phyloP scores from a whole-genome alignment of 2,888 invertebrate species.

The Zaprionus bogoriensis region DNA sequence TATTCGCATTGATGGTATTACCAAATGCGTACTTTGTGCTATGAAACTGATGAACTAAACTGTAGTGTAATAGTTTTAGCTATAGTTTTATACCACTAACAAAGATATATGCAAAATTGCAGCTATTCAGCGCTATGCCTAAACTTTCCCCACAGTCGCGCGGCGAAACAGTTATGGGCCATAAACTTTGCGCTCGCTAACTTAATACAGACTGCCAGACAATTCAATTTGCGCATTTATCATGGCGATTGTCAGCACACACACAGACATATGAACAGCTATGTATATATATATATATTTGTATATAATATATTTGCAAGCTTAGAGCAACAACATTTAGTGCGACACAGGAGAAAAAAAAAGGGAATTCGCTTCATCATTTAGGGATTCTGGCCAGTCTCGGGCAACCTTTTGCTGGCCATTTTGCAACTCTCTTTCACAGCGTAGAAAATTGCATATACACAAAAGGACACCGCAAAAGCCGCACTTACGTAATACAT shows the following conservation, averaged over 20 bases:
- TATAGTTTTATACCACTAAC: no score
- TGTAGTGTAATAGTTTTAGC: no score
- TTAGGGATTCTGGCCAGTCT: conserved; percentile 34
- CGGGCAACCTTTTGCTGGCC: conserved; percentile 26
- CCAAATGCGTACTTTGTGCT: no score
- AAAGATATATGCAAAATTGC: no score
- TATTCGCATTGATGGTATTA: no score
- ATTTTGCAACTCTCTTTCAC: conserved; percentile 57
- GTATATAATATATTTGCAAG: conserved; percentile 27
- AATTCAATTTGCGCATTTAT: conserved; percentile 51
- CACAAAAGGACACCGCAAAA: conserved; percentile 64
- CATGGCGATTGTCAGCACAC: conserved; percentile 43
- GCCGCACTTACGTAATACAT: conserved; percentile 78
- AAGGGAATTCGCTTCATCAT: conserved; percentile 59
- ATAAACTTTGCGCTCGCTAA: neutral
- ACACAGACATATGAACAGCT: no score
- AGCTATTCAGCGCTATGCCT: no score
- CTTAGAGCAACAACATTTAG: conserved; percentile 27
- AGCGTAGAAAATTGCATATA: conserved; percentile 37
- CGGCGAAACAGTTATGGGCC: no score
- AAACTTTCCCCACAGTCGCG: no score
- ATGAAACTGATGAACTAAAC: no score
- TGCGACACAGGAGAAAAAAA: neutral
- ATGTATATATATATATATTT: neutral
- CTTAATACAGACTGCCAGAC: neutral